Evolutionary conservation across 2,888 invertebrate species (phyloP).

Genomic region (Trichogramma dendrolimi): DNA sequence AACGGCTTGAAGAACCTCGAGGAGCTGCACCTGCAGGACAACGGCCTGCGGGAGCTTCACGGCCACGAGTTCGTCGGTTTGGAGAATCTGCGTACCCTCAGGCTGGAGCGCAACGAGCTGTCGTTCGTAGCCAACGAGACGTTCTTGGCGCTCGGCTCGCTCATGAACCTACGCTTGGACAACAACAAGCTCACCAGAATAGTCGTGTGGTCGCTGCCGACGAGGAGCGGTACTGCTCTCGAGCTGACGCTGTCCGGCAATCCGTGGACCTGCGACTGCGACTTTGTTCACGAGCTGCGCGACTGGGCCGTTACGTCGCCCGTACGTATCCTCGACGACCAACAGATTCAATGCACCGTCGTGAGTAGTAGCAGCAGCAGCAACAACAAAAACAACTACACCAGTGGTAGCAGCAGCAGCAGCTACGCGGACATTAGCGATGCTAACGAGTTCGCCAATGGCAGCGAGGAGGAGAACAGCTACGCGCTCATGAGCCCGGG

Average conservation of each 20-base stretch:
- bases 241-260: slow-evolving; percentile 68
- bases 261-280: slow-evolving; percentile 81
- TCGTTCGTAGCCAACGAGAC: slow-evolving; percentile 67
- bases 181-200: slow-evolving; percentile 68
- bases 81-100: slow-evolving; percentile 67
- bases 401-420: slow-evolving; percentile 50
- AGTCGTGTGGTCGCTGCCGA: slow-evolving; percentile 69
- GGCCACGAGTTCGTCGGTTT: slow-evolving; percentile 80
- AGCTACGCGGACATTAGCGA: slow-evolving; percentile 58
- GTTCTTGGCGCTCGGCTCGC: slow-evolving; percentile 63
- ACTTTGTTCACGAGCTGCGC: slow-evolving; percentile 69
- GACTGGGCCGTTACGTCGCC: slow-evolving; percentile 71
- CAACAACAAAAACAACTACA: slow-evolving; percentile 54
- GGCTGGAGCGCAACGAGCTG: slow-evolving; percentile 72
- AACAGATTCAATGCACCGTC: slow-evolving; percentile 66
- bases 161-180: slow-evolving; percentile 66
- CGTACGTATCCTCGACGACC: slow-evolving; percentile 61
- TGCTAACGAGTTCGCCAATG: slow-evolving; percentile 28
- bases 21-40: slow-evolving; percentile 71
- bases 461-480: slow-evolving; percentile 20
- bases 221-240: slow-evolving; percentile 50
- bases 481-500: slow-evolving; percentile 24
- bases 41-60: slow-evolving; percentile 64
- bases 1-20: slow-evolving; percentile 76
- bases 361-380: slow-evolving; percentile 48